phyloP scores from a whole-genome alignment of 2,888 invertebrate genomes.

The Meiosimyza platycephala region DNA sequence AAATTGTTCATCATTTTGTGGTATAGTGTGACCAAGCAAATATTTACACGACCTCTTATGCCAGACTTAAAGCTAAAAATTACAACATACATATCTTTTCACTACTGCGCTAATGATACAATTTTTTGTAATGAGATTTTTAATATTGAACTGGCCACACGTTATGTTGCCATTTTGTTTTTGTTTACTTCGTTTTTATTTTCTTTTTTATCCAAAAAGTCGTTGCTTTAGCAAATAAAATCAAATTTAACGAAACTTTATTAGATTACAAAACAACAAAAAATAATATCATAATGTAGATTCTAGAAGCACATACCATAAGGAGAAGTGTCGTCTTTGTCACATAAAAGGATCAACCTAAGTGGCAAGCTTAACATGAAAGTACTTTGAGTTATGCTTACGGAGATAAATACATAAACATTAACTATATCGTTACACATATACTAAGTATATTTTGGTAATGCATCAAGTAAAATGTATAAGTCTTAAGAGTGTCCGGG shows the following conservation, averaged over 20 bases:
- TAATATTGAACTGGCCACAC: neutral
- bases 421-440: neutral
- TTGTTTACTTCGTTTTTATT: neutral
- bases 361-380: constrained; percentile 29
- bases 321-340: constrained; percentile 3
- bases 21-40: too few relatives aligned
- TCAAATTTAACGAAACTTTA: constrained; percentile 30
- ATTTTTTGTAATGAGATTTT: neutral
- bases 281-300: constrained; percentile 7
- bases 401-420: neutral
- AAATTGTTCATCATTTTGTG: too few relatives aligned
- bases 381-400: constrained; percentile 29
- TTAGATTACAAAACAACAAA: constrained; percentile 25
- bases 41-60: too few relatives aligned
- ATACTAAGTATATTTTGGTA: neutral
- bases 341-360: constrained; percentile 33
- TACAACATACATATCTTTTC: too few relatives aligned
- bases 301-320: neutral
- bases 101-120: neutral
- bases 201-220: neutral
- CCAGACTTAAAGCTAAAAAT: too few relatives aligned
- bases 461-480: too few relatives aligned
- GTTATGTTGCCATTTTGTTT: neutral
- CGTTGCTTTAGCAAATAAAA: constrained; percentile 18
- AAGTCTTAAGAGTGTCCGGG: too few relatives aligned